A percentile compares a stretch with the other conserved stretches of the same genome.
phyloP scores from a whole-genome alignment of 2,888 invertebrate genomes.

The Abrostola triplasia region DNA sequence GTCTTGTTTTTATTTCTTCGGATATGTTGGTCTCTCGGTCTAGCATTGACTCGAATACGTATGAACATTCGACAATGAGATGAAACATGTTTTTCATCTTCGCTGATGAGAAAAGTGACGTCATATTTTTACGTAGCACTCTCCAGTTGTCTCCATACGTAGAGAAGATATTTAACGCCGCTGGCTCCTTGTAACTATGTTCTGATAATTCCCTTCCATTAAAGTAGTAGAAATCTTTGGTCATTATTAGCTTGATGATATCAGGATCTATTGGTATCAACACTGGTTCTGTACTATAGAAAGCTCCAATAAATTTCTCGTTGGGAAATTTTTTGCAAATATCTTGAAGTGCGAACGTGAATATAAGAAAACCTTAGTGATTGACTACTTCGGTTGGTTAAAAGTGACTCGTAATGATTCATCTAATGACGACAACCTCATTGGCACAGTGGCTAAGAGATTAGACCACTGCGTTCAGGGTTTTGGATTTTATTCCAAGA shows the following conservation, averaged over 20 bases:
- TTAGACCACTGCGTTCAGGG: too few relatives aligned
- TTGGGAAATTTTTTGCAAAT: conserved; percentile 62
- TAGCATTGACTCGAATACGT: conserved; percentile 35
- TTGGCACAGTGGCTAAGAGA: too few relatives aligned
- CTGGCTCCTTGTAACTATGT: conserved; percentile 48
- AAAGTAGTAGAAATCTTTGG: conserved; percentile 67
- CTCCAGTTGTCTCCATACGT: conserved; percentile 51
- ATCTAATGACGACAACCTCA: too few relatives aligned
- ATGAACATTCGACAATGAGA: conserved; percentile 48
- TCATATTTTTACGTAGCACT: conserved; percentile 52
- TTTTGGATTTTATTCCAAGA: too few relatives aligned
- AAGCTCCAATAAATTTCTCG: conserved; percentile 66
- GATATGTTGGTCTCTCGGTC: conserved; percentile 30
- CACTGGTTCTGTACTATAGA: conserved; percentile 63
- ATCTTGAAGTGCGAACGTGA: conserved; percentile 26
- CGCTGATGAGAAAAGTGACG: conserved; percentile 53
- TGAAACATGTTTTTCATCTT: conserved; percentile 59
- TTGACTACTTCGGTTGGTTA: too few relatives aligned
- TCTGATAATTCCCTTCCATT: conserved; percentile 59
- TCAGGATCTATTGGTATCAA: conserved; percentile 65
- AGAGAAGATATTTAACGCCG: conserved; percentile 39
- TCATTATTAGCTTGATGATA: conserved; percentile 61
- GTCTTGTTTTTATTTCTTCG: conserved; percentile 26
- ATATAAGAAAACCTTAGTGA: too few relatives aligned
- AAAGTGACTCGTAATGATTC: too few relatives aligned